phyloP scores from a whole-genome alignment of 2,888 invertebrate species.

The Adineta ricciae region DNA sequence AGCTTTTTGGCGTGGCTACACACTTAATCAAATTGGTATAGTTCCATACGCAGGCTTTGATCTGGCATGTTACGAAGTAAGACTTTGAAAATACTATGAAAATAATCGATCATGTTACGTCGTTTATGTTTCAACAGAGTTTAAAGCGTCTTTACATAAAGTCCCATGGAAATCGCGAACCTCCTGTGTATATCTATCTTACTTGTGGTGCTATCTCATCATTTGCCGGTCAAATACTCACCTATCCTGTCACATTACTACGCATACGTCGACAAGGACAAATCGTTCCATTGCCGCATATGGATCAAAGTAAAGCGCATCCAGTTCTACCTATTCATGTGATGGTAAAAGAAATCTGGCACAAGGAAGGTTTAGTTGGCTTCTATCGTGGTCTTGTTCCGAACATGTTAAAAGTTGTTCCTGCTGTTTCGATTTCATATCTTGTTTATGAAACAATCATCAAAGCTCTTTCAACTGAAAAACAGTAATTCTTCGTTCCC shows the following conservation, averaged over 20 bases:
- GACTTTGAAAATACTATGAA: neutral
- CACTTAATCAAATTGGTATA: slow-evolving; percentile 82
- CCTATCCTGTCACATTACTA: slow-evolving; percentile 40
- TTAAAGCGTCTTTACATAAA: slow-evolving; percentile 38
- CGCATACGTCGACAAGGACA: slow-evolving; percentile 39
- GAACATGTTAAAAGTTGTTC: slow-evolving; percentile 91
- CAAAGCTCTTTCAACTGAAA: neutral
- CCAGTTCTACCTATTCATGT: neutral
- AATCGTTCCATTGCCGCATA: slow-evolving; percentile 4
- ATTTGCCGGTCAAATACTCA: slow-evolving; percentile 40
- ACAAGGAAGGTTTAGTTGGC: slow-evolving; percentile 71
- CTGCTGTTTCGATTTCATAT: slow-evolving; percentile 95
- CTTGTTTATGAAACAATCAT: slow-evolving; percentile 74
- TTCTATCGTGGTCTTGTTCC: slow-evolving; percentile 92
- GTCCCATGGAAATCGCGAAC: slow-evolving; percentile 33
- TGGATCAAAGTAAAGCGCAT: neutral
- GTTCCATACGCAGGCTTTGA: slow-evolving; percentile 95
- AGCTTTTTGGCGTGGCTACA: slow-evolving; percentile 85
- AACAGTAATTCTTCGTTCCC: neutral
- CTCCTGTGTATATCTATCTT: slow-evolving; percentile 37
- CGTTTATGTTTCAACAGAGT: slow-evolving; percentile 37
- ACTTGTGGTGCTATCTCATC: slow-evolving; percentile 39
- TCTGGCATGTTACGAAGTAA: slow-evolving; percentile 77
- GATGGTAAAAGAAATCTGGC: slow-evolving; percentile 21
- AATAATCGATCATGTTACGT: no score